A percentile compares a stretch with the other conserved stretches of the same genome.
Conservation (phyloP, 2,797 vertebrate genomes). For the Lateolabrax maculatus region DNA sequence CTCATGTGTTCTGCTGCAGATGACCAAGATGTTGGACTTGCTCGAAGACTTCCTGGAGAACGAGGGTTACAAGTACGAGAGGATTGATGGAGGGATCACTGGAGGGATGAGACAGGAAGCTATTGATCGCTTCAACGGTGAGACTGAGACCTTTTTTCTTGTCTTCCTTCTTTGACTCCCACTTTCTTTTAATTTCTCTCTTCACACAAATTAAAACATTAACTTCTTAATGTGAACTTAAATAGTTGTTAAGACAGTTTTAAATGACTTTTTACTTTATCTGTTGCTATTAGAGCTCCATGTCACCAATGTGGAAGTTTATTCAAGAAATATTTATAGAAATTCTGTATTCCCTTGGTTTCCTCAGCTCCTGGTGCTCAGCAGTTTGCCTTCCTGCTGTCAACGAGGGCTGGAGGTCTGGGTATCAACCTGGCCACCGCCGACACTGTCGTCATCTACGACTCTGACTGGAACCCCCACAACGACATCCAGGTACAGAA, state of each 20-base stretch:
- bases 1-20: conserved; percentile 79
- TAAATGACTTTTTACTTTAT: background rate
- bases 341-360: background rate
- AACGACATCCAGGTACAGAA: conserved; percentile 95
- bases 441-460: conserved; percentile 98
- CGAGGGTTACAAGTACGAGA: conserved; percentile 98
- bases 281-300: background rate
- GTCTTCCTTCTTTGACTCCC: background rate
- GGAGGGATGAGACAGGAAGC: conserved; percentile 98
- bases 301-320: background rate
- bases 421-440: conserved; percentile 99
- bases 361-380: conserved; percentile 94
- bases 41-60: conserved; percentile 98
- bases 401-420: conserved; percentile 96
- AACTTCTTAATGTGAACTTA: background rate
- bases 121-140: conserved; percentile 98
- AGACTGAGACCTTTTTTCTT: conserved; percentile 4
- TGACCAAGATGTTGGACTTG: conserved; percentile 99
- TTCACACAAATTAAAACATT: background rate
- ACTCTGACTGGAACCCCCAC: conserved; percentile 99
- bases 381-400: conserved; percentile 98
- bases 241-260: too few species aligned
- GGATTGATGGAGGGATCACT: conserved; percentile 97
- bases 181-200: background rate
- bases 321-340: too few species aligned